phyloP scores from a whole-genome alignment of 2,113 vertebrate genomes.

The Nanorana parkeri region DNA sequence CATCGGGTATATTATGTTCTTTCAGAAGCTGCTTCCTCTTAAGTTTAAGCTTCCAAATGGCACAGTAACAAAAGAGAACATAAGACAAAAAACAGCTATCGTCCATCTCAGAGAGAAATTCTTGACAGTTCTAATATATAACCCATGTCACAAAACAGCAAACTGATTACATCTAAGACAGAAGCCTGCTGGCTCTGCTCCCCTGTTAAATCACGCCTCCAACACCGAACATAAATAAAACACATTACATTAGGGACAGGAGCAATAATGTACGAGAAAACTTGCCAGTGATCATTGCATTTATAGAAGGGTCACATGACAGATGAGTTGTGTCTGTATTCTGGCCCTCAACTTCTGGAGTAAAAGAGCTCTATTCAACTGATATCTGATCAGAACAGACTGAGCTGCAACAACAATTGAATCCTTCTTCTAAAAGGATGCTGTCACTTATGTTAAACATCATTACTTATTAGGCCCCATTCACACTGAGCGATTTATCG shows the following conservation, averaged over 20 bases:
- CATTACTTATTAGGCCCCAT: no score
- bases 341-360: no score
- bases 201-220: slow-evolving; percentile 5
- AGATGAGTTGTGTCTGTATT: neutral
- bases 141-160: slow-evolving; percentile 30
- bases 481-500: no score
- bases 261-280: neutral
- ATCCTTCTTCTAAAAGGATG: no score
- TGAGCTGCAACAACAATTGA: no score
- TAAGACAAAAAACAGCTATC: neutral
- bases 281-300: neutral
- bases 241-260: neutral
- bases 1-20: slow-evolving; percentile 26
- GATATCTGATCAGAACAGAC: no score
- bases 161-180: slow-evolving; percentile 24
- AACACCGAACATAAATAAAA: slow-evolving; percentile 9
- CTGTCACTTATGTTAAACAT: no score
- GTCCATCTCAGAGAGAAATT: neutral
- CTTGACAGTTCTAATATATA: slow-evolving; percentile 37
- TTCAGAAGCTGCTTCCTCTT: slow-evolving; percentile 12
- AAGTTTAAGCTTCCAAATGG: neutral
- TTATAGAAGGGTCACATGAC: neutral
- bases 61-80: neutral
- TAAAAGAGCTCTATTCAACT: no score
- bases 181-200: neutral